These are phyloP conservation scores for Stylophora pistillata DNA, from an alignment of 64 coral and sea anemone genomes.

Conservation along the genomic window DNA sequence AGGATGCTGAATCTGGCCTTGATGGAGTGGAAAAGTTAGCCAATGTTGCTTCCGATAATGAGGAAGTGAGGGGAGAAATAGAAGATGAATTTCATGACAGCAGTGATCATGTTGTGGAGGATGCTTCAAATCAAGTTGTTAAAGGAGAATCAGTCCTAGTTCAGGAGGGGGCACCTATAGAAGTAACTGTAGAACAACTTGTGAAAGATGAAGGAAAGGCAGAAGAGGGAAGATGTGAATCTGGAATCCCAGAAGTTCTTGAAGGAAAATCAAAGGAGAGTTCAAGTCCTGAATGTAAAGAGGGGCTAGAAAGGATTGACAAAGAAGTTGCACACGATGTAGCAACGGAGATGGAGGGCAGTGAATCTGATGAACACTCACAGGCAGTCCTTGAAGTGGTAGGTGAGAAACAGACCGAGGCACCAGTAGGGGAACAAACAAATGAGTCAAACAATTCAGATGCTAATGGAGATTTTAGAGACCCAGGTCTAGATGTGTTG, in stretches of 20 bases:
- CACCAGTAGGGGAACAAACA: not conserved
- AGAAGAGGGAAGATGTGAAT: not conserved
- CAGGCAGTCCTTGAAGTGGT: not conserved
- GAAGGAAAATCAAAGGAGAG: not conserved
- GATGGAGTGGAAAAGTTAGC: not conserved
- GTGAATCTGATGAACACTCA: not conserved
- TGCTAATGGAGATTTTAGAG: not conserved
- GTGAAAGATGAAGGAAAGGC: not conserved
- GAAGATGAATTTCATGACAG: conserved; percentile 29
- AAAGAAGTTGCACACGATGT: not conserved
- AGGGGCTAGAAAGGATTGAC: not conserved
- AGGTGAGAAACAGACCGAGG: conserved; percentile 3
- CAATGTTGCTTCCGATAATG: not conserved
- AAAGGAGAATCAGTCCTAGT: not conserved
- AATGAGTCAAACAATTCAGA: not conserved
- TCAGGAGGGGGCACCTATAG: not conserved
- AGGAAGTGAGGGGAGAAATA: not conserved
- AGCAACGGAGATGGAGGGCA: not conserved
- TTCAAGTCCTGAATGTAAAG: not conserved
- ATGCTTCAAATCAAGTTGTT: not conserved
- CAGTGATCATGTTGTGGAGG: not conserved
- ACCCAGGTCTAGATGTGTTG: not conserved
- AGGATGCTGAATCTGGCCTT: conserved; percentile 26
- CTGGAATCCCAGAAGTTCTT: not conserved
- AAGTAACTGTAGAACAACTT: not conserved